Percentiles rank a stretch among this genome's conserved stretches.
Evolutionary conservation across 2,888 invertebrate species (phyloP).

Genomic region (Lacanobia wlatinum): DNA sequence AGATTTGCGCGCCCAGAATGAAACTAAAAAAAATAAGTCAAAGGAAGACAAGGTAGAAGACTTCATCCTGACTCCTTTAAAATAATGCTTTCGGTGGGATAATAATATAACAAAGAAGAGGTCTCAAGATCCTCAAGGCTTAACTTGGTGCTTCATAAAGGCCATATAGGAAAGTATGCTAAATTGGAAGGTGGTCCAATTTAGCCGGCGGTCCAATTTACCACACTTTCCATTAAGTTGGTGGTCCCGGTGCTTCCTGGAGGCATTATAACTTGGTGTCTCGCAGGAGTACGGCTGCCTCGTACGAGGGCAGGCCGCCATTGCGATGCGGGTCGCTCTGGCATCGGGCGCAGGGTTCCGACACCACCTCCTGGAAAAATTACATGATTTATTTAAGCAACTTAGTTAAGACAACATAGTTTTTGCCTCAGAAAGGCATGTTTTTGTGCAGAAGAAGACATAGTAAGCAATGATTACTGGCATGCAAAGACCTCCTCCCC

Average conservation of each 20-base stretch:
- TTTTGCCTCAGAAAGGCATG: too few relatives aligned
- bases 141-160: slow-evolving; percentile 48
- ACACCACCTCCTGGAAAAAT: slow-evolving; percentile 80
- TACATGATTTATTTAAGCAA: neutral
- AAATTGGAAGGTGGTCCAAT: too few relatives aligned
- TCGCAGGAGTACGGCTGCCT: slow-evolving; percentile 91
- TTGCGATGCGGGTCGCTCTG: slow-evolving; percentile 69
- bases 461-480: too few relatives aligned
- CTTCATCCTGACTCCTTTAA: neutral
- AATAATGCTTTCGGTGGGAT: slow-evolving; percentile 9
- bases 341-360: slow-evolving; percentile 78
- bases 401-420: neutral
- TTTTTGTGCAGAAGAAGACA: too few relatives aligned
- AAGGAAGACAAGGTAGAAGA: neutral
- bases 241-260: slow-evolving; percentile 1
- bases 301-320: slow-evolving; percentile 91
- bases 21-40: neutral
- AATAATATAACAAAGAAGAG: slow-evolving; percentile 19
- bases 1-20: neutral
- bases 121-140: slow-evolving; percentile 35
- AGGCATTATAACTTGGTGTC: slow-evolving; percentile 85
- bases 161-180: slow-evolving; percentile 18
- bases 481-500: too few relatives aligned
- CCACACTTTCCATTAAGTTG: neutral
- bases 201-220: too few relatives aligned